Evolutionary conservation across 2,113 vertebrate species (phyloP).

Genomic region (Parotia lawesii): DNA sequence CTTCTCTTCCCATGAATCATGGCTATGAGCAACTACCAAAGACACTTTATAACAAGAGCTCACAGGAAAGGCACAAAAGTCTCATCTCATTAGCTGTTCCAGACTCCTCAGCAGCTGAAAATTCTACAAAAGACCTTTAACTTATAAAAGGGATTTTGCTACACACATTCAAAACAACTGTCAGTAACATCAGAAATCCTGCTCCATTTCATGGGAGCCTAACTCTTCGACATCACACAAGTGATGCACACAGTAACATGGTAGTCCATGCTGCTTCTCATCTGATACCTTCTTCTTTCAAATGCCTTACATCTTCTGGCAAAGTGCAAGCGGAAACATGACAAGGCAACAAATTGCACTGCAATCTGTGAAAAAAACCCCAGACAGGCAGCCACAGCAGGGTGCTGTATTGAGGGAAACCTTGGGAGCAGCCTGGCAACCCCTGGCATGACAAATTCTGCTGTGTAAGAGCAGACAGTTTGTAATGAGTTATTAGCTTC

Average conservation of each 20-base stretch:
- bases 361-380: neutral
- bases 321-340: neutral
- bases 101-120: neutral
- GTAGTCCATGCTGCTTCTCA: neutral
- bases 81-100: neutral
- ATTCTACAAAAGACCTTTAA: neutral
- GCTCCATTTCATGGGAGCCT: neutral
- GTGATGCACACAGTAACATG: neutral
- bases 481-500: neutral
- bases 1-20: neutral
- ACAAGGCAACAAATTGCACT: neutral
- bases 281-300: neutral
- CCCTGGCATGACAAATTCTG: neutral
- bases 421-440: neutral
- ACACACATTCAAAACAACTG: neutral
- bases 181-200: neutral
- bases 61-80: neutral
- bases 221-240: neutral
- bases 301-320: neutral
- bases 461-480: neutral
- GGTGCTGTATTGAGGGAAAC: neutral
- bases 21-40: neutral
- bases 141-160: neutral
- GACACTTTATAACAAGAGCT: neutral
- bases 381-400: rapidly evolving